Conservation (phyloP, 1,140 invertebrate species). For the Bilobella aurantiaca region DNA sequence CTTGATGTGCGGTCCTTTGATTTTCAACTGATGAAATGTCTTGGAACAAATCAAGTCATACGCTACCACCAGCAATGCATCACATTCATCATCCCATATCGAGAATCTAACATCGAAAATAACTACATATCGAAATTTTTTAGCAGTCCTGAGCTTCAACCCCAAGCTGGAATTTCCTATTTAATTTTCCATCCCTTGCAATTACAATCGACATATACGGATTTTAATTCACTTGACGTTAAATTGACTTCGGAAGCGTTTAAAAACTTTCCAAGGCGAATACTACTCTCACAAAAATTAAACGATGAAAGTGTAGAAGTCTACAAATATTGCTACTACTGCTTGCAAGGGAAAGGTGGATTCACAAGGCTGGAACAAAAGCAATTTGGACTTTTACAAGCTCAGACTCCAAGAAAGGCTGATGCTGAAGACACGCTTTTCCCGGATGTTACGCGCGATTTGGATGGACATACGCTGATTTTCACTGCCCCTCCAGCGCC, state of each 20-base stretch:
- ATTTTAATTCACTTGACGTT: not conserved
- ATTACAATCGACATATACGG: not conserved
- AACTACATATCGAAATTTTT: not conserved
- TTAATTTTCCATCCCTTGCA: not conserved
- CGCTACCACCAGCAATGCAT: not conserved
- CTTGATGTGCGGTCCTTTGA: no score
- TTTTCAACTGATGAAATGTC: no score
- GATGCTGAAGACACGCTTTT: slow-evolving; percentile 6
- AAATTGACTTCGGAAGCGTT: not conserved
- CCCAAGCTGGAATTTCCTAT: not conserved
- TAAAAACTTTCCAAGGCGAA: slow-evolving; percentile 1
- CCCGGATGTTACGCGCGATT: slow-evolving; percentile 20
- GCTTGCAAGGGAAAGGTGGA: slow-evolving; percentile 11
- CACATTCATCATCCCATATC: not conserved
- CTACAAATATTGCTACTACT: slow-evolving; percentile 25
- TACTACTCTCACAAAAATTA: not conserved
- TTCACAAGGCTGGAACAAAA: not conserved
- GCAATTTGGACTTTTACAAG: no score
- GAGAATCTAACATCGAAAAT: not conserved
- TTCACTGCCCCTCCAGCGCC: slow-evolving; percentile 23
- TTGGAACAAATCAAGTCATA: not conserved
- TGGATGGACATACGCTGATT: slow-evolving; percentile 18
- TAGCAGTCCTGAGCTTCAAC: not conserved
- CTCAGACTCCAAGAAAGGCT: not conserved
- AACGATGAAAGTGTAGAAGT: not conserved